Base-by-base conservation (phyloP, 2,113 vertebrate species). In the Pelvicachromis taeniatus region DNA sequence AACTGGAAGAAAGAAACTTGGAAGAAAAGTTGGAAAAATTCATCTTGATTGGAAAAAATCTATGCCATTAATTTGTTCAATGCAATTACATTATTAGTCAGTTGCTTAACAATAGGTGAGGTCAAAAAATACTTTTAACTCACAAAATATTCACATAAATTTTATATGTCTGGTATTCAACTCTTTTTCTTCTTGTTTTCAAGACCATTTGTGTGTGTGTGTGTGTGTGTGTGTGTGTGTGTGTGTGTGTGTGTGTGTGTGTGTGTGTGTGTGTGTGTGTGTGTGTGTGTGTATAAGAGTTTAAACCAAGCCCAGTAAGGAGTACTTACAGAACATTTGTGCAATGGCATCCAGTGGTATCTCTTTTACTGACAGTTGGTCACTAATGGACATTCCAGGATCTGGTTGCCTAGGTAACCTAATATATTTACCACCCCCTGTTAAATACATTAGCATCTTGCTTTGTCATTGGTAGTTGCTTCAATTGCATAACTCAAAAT, bases 221-320 rank as follows among this genome's bases (percentile, higher is more conserved):
- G 33, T 33, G 33, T 33, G 33, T 33, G 48, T 19, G 17, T 17
- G 48, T 17, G 40, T 13, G 40, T 42, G 11, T 45, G 42, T 50
- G 14, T 3, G 7, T 50, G 48, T 50, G 48, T 7, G 48, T 50
- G 21, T 23, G 54, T 55, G 53, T 21, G 53, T 54, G n/a, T 55
- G 53, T 26, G n/a, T 58, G 54, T 56, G 2, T 33, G 56, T 63
- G 9, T 63, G 45, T 48, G 16, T 48, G 45, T 48, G 38, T 40
- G 54, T 56, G 2, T 33, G 56, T 63, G 9, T 38, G 19, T 38
- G 19, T 40, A 1, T 2, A 4, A 0, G 10, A n/a, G 17, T 21
- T 65, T 65, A 65, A 40, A 65, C 61, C 11, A 65, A 14, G 33
- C 33, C 33, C 38, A 10, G 11, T 21, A 1, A 0, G n/a, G n/a